These are phyloP conservation scores for Drosophila kuntzei DNA, from an alignment of 2,888 invertebrate species.

Conservation along the genomic window DNA sequence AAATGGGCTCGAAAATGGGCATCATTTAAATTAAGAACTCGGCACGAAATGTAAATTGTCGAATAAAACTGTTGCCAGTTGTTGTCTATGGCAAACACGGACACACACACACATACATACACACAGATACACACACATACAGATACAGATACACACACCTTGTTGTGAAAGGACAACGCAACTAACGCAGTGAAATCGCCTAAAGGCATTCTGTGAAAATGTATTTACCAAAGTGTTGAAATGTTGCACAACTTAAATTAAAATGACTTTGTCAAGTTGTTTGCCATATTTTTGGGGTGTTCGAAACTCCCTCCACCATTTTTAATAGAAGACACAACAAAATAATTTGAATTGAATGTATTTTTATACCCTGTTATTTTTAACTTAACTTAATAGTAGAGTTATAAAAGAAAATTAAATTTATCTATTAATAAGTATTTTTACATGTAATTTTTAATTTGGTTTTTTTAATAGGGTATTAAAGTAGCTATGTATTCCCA, in stretches of 20 bases:
- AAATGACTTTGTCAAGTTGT: slow-evolving; percentile 76
- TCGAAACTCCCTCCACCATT: neutral
- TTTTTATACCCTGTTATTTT: slow-evolving; percentile 16
- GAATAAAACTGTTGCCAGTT: slow-evolving; percentile 26
- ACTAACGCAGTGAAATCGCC: slow-evolving; percentile 46
- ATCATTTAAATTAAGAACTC: slow-evolving; percentile 50
- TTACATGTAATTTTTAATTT: neutral
- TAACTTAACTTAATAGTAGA: neutral
- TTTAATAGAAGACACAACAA: slow-evolving; percentile 36
- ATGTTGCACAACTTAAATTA: slow-evolving; percentile 81
- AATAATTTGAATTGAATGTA: slow-evolving; percentile 39
- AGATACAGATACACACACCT: slow-evolving; percentile 8
- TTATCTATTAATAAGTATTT: neutral
- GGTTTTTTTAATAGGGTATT: slow-evolving; percentile 23
- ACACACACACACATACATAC: slow-evolving; percentile 4
- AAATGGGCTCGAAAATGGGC: slow-evolving; percentile 36
- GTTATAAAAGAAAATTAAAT: neutral
- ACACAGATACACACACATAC: slow-evolving; percentile 3
- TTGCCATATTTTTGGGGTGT: slow-evolving; percentile 18
- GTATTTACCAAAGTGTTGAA: slow-evolving; percentile 79
- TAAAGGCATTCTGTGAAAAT: slow-evolving; percentile 53
- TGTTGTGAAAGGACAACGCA: slow-evolving; percentile 25
- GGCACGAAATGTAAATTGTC: slow-evolving; percentile 30
- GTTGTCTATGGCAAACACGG: slow-evolving; percentile 17
- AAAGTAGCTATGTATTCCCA: neutral